phyloP scores from a whole-genome alignment of 2,888 invertebrate genomes.

The Himalopsyche anomala region DNA sequence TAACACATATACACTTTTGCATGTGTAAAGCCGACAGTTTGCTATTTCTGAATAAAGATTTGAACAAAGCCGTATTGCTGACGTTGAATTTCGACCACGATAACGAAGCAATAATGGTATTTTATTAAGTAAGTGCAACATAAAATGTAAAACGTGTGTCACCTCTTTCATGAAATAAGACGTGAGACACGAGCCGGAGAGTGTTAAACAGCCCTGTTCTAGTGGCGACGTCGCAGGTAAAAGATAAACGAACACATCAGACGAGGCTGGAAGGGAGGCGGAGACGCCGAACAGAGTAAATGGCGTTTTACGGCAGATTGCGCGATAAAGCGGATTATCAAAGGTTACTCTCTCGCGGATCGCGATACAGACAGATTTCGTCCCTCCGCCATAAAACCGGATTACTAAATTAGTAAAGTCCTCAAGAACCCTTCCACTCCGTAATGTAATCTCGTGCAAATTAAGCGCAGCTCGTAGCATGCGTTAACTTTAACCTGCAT shows the following conservation, averaged over 20 bases:
- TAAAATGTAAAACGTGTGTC: no score
- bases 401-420: slow-evolving; percentile 39
- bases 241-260: slow-evolving; percentile 52
- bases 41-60: no score
- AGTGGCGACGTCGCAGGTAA: slow-evolving; percentile 14
- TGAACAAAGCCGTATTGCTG: no score
- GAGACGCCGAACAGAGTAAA: slow-evolving; percentile 62
- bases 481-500: slow-evolving; percentile 40
- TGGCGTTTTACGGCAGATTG: slow-evolving; percentile 65
- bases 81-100: no score
- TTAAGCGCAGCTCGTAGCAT: slow-evolving; percentile 24
- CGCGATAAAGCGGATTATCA: slow-evolving; percentile 64
- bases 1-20: no score
- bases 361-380: slow-evolving; percentile 56
- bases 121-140: no score
- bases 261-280: slow-evolving; percentile 34
- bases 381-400: slow-evolving; percentile 37
- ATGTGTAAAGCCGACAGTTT: no score
- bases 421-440: slow-evolving; percentile 37
- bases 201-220: slow-evolving; percentile 1
- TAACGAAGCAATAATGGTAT: no score
- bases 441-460: slow-evolving; percentile 38
- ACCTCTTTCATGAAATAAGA: no score
- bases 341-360: slow-evolving; percentile 57
- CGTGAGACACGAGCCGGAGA: background rate